A percentile compares a stretch with the other conserved stretches of the same genome.
These are phyloP conservation scores for Charanyca ferruginea DNA, from an alignment of 2,888 invertebrate species.

Conservation along the genomic window DNA sequence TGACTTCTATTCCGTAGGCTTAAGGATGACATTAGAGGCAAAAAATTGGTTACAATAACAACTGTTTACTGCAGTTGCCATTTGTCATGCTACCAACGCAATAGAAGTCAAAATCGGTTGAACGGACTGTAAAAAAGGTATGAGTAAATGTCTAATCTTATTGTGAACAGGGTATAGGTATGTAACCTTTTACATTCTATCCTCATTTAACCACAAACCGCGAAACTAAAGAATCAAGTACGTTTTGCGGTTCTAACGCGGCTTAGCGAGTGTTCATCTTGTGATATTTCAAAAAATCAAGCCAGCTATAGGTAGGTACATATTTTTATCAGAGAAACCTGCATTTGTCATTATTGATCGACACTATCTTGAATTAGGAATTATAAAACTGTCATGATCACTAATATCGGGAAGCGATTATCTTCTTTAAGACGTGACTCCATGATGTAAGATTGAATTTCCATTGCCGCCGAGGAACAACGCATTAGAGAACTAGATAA, in stretches of 20 bases:
- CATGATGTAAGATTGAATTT: no score
- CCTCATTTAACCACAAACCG: slow-evolving; percentile 9
- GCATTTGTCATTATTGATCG: slow-evolving; percentile 25
- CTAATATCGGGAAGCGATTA: slow-evolving; percentile 8
- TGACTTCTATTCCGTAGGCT: no score
- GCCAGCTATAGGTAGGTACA: not conserved
- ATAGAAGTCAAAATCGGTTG: no score
- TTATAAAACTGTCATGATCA: not conserved
- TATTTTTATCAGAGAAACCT: slow-evolving; percentile 1
- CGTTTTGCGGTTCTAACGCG: slow-evolving; percentile 23
- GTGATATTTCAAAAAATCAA: slow-evolving; percentile 27
- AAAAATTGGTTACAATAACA: no score
- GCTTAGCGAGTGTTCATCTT: slow-evolving; percentile 12
- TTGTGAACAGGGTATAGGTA: no score
- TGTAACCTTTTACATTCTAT: slow-evolving; percentile 1
- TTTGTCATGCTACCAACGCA: no score
- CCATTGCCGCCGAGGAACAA: no score
- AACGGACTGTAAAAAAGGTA: no score
- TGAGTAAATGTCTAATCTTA: no score
- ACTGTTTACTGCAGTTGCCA: no score
- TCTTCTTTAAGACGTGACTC: not conserved
- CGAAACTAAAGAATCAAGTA: slow-evolving; percentile 33
- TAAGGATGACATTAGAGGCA: no score
- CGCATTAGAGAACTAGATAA: no score
- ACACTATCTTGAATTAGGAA: slow-evolving; percentile 33